Percentiles rank a stretch among this genome's conserved stretches.
Evolutionary conservation across 35 echinoderm and acorn worm genomes (phyloP).

Genomic region (Apostichopus japonicus): DNA sequence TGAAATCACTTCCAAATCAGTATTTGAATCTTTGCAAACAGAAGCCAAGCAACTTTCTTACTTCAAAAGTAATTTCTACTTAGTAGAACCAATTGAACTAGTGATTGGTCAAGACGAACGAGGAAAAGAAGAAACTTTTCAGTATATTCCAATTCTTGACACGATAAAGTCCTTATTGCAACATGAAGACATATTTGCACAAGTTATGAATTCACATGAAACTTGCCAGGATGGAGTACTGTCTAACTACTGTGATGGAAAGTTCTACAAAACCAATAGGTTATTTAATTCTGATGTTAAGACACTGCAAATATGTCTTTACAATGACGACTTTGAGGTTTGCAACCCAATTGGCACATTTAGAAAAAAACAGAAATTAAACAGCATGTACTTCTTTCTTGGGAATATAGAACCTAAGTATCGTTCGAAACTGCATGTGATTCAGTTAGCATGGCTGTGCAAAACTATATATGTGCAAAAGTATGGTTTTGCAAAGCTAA

Average conservation of each 20-base stretch:
- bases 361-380: conserved; percentile 43
- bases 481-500: conserved; percentile 48
- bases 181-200: conserved; percentile 38
- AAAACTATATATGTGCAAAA: conserved; percentile 23
- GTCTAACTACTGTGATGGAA: too few species aligned
- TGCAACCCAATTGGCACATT: conserved; percentile 49
- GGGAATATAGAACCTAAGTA: conserved; percentile 46
- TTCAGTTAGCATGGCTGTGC: conserved; percentile 53
- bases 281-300: background rate
- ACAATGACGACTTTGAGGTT: conserved; percentile 58
- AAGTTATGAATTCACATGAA: conserved; percentile 44
- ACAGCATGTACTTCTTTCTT: conserved; percentile 46
- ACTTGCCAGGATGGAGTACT: background rate
- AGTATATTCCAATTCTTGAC: conserved; percentile 38
- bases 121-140: conserved; percentile 31
- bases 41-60: conserved; percentile 32
- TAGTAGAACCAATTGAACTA: conserved; percentile 31
- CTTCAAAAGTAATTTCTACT: conserved; percentile 17
- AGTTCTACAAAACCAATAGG: too few species aligned
- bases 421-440: conserved; percentile 50
- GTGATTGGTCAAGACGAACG: background rate
- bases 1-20: conserved; percentile 20
- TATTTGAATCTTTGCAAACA: conserved; percentile 20
- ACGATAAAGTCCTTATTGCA: conserved; percentile 16
- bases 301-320: conserved; percentile 52